Evolutionary conservation across 2,113 vertebrate genomes (phyloP).

Genomic region (Phylloscopus trochilus): DNA sequence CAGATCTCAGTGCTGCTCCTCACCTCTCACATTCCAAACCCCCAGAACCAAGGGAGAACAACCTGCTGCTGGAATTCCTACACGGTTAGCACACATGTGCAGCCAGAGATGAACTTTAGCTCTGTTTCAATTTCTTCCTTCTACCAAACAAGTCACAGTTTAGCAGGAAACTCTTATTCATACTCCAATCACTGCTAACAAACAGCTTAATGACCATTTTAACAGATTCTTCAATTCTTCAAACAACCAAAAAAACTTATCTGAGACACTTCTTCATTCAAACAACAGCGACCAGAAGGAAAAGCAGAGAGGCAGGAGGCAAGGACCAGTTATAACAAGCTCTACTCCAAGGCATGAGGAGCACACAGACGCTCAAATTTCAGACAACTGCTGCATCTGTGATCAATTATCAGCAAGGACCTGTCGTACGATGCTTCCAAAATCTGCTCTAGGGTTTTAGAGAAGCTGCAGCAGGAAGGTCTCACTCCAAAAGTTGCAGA

Average conservation of each 20-base stretch:
- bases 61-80: not conserved
- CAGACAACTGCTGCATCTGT: conserved; percentile 43
- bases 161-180: not conserved
- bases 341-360: conserved; percentile 26
- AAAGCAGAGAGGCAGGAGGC: conserved; percentile 24
- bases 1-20: not conserved
- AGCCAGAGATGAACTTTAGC: not conserved
- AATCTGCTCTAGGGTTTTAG: not conserved
- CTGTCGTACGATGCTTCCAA: conserved; percentile 33
- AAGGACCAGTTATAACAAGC: not conserved
- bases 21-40: not conserved
- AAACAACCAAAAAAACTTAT: conserved; percentile 39
- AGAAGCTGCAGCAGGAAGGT: conserved; percentile 17
- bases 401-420: conserved; percentile 53
- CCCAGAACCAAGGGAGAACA: not conserved
- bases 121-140: not conserved
- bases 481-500: conserved; percentile 35
- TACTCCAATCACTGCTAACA: not conserved
- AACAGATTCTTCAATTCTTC: not conserved
- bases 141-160: not conserved
- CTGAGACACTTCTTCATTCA: conserved; percentile 54
- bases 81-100: rapidly evolving
- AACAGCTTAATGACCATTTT: not conserved
- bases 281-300: not conserved
- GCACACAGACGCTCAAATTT: not conserved